Percentiles rank a stretch among this genome's conserved stretches.
These are phyloP conservation scores for Scleropages formosus DNA, from an alignment of 2,797 vertebrate species.

Conservation along the genomic window DNA sequence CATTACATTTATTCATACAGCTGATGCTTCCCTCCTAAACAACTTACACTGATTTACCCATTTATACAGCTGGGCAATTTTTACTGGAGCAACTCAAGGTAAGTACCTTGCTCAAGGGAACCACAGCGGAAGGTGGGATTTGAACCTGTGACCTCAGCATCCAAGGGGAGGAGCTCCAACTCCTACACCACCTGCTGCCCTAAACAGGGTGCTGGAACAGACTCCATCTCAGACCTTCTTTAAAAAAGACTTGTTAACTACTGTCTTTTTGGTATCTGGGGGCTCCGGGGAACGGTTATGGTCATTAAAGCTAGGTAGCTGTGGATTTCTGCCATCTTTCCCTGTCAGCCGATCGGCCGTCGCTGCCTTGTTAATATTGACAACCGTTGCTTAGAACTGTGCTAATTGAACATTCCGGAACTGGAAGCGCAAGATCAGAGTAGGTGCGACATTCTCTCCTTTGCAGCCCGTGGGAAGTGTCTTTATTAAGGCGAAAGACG, in stretches of 20 bases:
- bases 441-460: slow-evolving; percentile 41
- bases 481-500: slow-evolving; percentile 47
- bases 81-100: no score
- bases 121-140: no score
- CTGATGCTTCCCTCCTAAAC: no score
- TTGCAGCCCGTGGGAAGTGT: slow-evolving; percentile 42
- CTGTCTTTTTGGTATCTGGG: slow-evolving; percentile 24
- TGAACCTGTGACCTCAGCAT: no score
- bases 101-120: no score
- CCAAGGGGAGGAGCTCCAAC: no score
- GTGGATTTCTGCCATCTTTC: neutral
- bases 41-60: no score
- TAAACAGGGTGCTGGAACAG: no score
- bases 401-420: slow-evolving; percentile 43
- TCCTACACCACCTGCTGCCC: no score
- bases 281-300: slow-evolving; percentile 45
- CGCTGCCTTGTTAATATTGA: slow-evolving; percentile 10
- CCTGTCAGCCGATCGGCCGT: neutral
- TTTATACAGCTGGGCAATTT: no score
- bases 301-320: slow-evolving; percentile 41
- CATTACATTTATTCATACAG: no score
- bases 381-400: slow-evolving; percentile 44
- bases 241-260: slow-evolving; percentile 27
- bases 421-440: slow-evolving; percentile 39
- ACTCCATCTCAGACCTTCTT: slow-evolving; percentile 48